Conservation (phyloP, 2,113 vertebrate species). For the Anhinga rufa region DNA sequence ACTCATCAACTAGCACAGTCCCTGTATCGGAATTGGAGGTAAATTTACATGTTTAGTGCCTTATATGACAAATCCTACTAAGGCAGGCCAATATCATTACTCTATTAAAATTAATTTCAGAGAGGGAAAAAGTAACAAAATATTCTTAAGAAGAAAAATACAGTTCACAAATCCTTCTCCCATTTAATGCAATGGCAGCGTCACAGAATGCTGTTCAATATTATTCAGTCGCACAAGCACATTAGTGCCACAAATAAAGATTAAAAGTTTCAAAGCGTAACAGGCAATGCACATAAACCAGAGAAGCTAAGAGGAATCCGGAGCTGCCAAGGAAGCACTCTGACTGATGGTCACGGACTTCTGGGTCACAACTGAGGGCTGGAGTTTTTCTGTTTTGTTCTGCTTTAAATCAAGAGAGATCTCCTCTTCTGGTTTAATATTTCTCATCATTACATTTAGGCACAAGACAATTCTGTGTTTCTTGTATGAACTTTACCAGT, state of each 20-base stretch:
- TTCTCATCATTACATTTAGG: not conserved
- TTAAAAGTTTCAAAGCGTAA: not conserved
- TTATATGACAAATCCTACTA: not conserved
- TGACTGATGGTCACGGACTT: not conserved
- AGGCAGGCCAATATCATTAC: not conserved
- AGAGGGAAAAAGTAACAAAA: not conserved
- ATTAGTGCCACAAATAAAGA: not conserved
- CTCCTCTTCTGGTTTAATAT: not conserved
- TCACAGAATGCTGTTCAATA: not conserved
- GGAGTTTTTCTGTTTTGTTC: not conserved
- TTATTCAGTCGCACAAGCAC: not conserved
- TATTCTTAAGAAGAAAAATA: not conserved
- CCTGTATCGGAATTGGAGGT: not conserved
- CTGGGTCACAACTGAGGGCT: rapidly evolving
- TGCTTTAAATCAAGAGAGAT: not conserved
- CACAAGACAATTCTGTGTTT: not conserved
- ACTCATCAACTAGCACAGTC: not conserved
- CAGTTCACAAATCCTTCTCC: not conserved
- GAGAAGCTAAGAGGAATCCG: not conserved
- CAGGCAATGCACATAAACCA: not conserved
- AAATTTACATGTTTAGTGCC: not conserved
- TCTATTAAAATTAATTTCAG: not conserved
- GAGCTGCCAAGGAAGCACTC: not conserved
- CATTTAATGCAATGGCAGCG: not conserved
- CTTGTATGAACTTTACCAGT: not conserved